Evolutionary conservation across 2,113 vertebrate species (phyloP).

Genomic region (Todiramphus saurophagus): DNA sequence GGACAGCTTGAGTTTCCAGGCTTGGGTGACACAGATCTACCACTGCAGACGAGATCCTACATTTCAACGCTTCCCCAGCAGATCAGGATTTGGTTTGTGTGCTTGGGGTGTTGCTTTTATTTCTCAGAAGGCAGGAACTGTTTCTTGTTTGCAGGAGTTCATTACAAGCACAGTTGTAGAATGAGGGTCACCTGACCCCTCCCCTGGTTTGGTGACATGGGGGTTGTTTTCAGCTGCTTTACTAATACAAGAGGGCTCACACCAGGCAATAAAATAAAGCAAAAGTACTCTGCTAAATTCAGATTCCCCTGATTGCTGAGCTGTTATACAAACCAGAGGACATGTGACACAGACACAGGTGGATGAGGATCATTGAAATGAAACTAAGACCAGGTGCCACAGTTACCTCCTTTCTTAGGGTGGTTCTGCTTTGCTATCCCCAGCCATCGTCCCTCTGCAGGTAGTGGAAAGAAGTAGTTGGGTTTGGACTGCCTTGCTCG

Average conservation of each 20-base stretch:
- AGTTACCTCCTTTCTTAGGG: not conserved
- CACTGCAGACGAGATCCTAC: not conserved
- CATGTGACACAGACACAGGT: accelerated
- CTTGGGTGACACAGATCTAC: too few species aligned
- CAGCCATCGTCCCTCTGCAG: accelerated
- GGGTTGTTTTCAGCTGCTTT: not conserved
- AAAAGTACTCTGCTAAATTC: not conserved
- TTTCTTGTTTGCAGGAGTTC: not conserved
- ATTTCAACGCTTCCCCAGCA: not conserved
- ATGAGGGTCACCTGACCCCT: not conserved
- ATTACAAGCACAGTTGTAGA: not conserved
- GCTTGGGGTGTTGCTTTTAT: not conserved
- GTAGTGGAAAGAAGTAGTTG: not conserved
- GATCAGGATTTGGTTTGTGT: not conserved
- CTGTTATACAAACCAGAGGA: not conserved
- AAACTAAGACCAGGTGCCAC: not conserved
- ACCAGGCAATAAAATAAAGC: not conserved
- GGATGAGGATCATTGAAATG: not conserved
- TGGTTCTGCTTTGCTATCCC: not conserved
- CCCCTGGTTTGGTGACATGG: not conserved
- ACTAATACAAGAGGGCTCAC: not conserved
- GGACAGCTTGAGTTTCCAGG: not conserved
- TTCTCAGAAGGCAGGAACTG: not conserved
- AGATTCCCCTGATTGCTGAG: accelerated
- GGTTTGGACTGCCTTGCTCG: not conserved